These are phyloP conservation scores for Siderastrea radians DNA, from an alignment of 92 coral and sea anemone species.

Conservation along the genomic window DNA sequence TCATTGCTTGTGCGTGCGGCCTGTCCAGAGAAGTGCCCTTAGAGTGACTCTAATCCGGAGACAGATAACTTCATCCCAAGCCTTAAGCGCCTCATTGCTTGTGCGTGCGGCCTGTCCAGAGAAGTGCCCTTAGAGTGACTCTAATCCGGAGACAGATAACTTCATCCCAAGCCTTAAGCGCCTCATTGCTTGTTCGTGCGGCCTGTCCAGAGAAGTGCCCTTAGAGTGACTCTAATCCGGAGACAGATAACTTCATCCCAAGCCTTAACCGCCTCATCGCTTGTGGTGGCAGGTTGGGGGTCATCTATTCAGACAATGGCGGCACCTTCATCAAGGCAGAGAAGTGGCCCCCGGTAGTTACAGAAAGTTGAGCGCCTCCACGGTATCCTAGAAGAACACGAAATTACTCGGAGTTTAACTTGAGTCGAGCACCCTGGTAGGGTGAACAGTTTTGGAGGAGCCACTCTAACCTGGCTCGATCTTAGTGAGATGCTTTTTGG, in stretches of 20 bases:
- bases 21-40: constrained; percentile 35
- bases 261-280: constrained; percentile 39
- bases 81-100: constrained; percentile 35
- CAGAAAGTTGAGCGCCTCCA: constrained; percentile 30
- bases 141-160: constrained; percentile 39
- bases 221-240: constrained; percentile 20
- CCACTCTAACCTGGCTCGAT: background rate
- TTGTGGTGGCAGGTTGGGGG: constrained; percentile 28
- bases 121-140: constrained; percentile 1
- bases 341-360: constrained; percentile 12
- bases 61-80: constrained; percentile 39
- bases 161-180: constrained; percentile 37
- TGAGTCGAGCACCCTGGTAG: constrained; percentile 33
- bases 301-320: constrained; percentile 40
- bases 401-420: constrained; percentile 33
- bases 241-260: constrained; percentile 41
- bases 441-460: constrained; percentile 26
- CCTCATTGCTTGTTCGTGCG: constrained; percentile 1
- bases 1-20: constrained; percentile 30
- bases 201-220: background rate
- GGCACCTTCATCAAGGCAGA: constrained; percentile 35
- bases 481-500: constrained; percentile 15
- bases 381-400: constrained; percentile 23
- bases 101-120: too few relatives aligned
- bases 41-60: constrained; percentile 26